Conservation (phyloP, 2,113 vertebrate species). For the Eretmochelys imbricata region DNA sequence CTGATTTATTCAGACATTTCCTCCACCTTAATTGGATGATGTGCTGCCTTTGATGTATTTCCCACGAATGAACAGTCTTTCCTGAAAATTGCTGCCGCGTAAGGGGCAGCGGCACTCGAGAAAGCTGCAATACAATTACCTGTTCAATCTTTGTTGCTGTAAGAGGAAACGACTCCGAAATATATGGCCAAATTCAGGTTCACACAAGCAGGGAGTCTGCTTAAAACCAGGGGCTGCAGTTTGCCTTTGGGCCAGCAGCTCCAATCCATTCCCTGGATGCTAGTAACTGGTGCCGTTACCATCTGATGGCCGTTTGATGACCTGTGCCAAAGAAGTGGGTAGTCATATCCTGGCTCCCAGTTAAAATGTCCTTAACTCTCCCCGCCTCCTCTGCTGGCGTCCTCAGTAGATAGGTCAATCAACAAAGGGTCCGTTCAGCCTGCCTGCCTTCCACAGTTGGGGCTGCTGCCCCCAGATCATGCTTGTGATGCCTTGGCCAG, state of each 20-base stretch:
- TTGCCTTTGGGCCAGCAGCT: background rate
- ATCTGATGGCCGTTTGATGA: background rate
- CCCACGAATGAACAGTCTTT: background rate
- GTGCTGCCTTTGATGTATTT: background rate
- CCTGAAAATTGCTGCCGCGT: background rate
- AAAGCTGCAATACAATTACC: background rate
- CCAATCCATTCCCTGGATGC: background rate
- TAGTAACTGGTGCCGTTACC: background rate
- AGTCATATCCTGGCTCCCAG: background rate
- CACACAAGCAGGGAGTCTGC: background rate
- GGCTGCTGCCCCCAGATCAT: background rate
- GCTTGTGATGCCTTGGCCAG: no score
- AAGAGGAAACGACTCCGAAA: constrained; percentile 5
- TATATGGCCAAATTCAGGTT: background rate
- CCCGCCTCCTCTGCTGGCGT: background rate
- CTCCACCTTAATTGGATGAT: background rate
- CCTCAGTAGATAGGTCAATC: background rate
- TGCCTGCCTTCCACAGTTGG: background rate
- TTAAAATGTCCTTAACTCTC: background rate
- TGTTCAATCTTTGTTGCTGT: background rate
- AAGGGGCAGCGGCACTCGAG: background rate
- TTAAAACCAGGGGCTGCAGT: background rate
- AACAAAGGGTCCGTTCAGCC: background rate
- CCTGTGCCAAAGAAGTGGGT: background rate
- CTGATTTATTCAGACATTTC: background rate